Conservation (phyloP, 2,797 vertebrate genomes). For the Oreochromis grahami region DNA sequence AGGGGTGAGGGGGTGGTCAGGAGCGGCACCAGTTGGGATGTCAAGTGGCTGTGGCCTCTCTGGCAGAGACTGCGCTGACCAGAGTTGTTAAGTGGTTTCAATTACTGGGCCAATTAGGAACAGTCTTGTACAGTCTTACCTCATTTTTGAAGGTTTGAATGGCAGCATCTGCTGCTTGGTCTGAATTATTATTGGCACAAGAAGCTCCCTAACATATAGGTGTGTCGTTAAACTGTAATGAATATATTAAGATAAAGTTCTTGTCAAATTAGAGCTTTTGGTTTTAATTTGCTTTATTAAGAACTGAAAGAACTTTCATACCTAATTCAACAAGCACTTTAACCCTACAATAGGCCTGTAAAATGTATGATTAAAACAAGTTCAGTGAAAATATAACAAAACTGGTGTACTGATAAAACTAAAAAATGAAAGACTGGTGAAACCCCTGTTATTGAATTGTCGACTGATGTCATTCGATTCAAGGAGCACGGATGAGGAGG, state of each 20-base stretch:
- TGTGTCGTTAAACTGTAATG: background rate
- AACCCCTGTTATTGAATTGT: background rate
- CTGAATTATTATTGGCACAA: background rate
- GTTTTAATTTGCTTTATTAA: background rate
- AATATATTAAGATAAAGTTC: background rate
- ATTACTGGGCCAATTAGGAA: background rate
- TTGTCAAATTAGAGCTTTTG: background rate
- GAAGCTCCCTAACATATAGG: background rate
- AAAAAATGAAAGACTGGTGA: background rate
- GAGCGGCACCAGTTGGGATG: background rate
- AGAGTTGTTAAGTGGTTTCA: background rate
- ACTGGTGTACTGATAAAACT: background rate
- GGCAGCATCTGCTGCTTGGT: background rate
- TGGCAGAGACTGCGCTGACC: background rate
- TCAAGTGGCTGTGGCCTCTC: background rate
- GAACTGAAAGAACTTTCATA: background rate
- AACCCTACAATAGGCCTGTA: background rate
- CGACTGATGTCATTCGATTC: background rate
- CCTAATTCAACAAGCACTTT: background rate
- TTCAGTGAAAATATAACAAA: background rate
- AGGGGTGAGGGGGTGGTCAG: background rate
- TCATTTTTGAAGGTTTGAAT: background rate
- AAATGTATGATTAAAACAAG: background rate
- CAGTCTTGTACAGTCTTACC: background rate
- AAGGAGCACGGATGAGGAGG: constrained; percentile 2